Evolutionary conservation across 2,113 vertebrate genomes (phyloP), one percentile per base, ranked within the genome.

Genomic region (Balaenoptera acutorostrata): DNA sequence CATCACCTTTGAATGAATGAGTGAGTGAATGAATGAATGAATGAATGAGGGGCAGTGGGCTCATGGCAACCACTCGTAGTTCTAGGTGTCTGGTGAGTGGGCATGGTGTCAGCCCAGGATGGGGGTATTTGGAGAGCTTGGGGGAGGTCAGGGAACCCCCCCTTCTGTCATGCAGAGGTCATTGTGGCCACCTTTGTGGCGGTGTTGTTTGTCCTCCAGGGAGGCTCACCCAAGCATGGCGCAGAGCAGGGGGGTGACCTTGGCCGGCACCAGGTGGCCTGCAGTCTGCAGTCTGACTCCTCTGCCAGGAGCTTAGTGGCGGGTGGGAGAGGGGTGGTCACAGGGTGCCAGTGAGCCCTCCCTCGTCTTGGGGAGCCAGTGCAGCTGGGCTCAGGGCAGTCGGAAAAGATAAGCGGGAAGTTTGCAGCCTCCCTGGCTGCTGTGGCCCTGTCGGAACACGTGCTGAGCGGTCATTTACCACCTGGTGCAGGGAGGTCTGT

Each of bases 401-500:
- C 41, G 57, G 71, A 25, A 11, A 72, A 85, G 88, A 72, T 25
- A 25, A 83, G 72, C 55, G 66, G 82, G 61, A 69, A 14, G 71
- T 77, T 39, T 68, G 69, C n/a, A 55, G 96, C 61, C 66, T 39
- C 46, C 55, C 8, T 2, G 59, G 93, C 18, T 55, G 80, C 77
- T 0, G 14, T 11, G 77, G 31, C 41, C 68, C 88, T 55, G 46
- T 52, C 3, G 2, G 29, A 41, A 64, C 78, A n/a, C 5, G 71
- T 95, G 96, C 83, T 8, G 39, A 39, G 90, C 6, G n/a, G 15
- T 91, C 15, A 4, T 95, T 83, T 63, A 52, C 74, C 94, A 90
- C 64, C 69, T 75, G 89, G 64, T 25, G 17, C 18, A 1, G 92
- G 89, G 31, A 81, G 31, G 88, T 75, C 69, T 85, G 93, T 75